phyloP scores from a whole-genome alignment of 2,888 invertebrate genomes.

The Trissoscelio sp. region DNA sequence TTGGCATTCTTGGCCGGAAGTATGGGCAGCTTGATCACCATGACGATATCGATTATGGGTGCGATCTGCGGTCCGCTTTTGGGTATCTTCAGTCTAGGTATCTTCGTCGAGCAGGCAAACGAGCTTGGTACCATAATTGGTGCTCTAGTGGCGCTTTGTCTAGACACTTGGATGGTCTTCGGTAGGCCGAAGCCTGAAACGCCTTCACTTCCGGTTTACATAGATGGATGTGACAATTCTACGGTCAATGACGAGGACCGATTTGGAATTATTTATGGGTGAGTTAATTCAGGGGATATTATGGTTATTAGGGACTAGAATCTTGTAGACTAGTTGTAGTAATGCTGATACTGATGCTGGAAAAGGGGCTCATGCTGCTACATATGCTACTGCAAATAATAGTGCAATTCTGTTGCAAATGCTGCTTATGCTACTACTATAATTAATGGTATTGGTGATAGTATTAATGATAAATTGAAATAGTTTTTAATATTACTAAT shows the following conservation, averaged over 20 bases:
- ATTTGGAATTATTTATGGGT: conserved; percentile 54
- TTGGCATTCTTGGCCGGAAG: conserved; percentile 76
- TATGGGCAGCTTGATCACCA: conserved; percentile 81
- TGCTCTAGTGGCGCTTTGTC: conserved; percentile 68
- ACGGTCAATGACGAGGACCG: conserved; percentile 50
- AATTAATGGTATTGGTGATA: no score
- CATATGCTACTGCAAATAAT: no score
- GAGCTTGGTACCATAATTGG: conserved; percentile 78
- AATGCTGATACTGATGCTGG: no score
- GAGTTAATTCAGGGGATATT: not conserved
- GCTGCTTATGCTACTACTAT: no score
- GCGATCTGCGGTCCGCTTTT: conserved; percentile 94
- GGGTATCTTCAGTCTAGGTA: conserved; percentile 93
- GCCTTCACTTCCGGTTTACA: conserved; percentile 71
- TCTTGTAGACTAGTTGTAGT: not conserved
- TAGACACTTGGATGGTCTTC: conserved; percentile 73
- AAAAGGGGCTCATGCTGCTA: no score
- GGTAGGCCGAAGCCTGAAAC: conserved; percentile 74
- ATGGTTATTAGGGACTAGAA: no score
- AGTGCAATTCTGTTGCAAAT: no score
- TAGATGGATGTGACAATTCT: conserved; percentile 61
- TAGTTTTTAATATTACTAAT: no score
- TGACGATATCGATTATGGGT: conserved; percentile 92
- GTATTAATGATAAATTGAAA: no score
- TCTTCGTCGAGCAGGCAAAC: conserved; percentile 90